Percentiles rank a stretch among this genome's conserved stretches.
These are phyloP conservation scores for Galerucella pusilla DNA, from an alignment of 2,888 invertebrate genomes.

Conservation along the genomic window DNA sequence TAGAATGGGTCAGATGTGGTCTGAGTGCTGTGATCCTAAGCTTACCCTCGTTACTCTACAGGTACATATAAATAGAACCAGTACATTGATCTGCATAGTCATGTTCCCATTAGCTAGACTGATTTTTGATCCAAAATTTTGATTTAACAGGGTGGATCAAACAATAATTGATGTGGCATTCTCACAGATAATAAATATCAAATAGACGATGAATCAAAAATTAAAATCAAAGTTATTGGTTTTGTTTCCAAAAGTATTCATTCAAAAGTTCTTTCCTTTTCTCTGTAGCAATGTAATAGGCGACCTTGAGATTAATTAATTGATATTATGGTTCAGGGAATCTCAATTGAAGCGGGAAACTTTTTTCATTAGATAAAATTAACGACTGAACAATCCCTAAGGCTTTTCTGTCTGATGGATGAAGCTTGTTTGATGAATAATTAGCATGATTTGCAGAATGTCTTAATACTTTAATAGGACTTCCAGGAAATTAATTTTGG, in stretches of 20 bases:
- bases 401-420: background rate
- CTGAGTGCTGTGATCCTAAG: too few species aligned
- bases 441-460: slow-evolving; percentile 7
- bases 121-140: too few species aligned
- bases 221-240: too few species aligned
- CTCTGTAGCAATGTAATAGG: background rate
- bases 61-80: too few species aligned
- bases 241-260: background rate
- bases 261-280: background rate
- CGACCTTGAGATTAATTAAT: slow-evolving; percentile 5
- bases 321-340: background rate
- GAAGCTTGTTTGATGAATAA: background rate
- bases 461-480: background rate
- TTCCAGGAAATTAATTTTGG: too few species aligned
- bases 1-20: too few species aligned
- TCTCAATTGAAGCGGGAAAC: slow-evolving; percentile 3
- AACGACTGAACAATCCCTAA: background rate
- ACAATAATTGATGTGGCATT: too few species aligned
- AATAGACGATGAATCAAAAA: too few species aligned
- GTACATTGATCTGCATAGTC: too few species aligned
- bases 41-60: too few species aligned
- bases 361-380: background rate
- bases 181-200: too few species aligned
- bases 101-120: background rate
- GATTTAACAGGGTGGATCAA: too few species aligned